Conservation (phyloP, 2,888 invertebrate species). For the Dolichopus griseipennis region DNA sequence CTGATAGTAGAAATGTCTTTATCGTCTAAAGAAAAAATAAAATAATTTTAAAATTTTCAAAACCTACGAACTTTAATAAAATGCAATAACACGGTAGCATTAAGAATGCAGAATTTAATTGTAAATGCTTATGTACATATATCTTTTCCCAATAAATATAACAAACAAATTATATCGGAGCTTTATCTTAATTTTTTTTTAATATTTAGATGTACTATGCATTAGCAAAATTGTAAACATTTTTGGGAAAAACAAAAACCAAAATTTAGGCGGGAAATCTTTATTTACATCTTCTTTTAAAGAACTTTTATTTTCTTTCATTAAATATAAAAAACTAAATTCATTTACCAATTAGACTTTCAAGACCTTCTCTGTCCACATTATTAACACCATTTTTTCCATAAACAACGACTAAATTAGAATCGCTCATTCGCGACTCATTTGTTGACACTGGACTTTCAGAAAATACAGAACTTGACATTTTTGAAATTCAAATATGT, state of each 20-base stretch:
- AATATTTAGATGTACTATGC: no score
- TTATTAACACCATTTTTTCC: slow-evolving; percentile 80
- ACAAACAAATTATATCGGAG: not conserved
- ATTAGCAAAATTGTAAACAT: no score
- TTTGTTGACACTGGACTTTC: slow-evolving; percentile 29
- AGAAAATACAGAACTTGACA: slow-evolving; percentile 41
- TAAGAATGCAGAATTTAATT: no score
- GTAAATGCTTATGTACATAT: no score
- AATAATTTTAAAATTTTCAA: not conserved
- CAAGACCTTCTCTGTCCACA: slow-evolving; percentile 70
- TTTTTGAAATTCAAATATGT: slow-evolving; percentile 20
- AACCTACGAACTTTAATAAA: no score
- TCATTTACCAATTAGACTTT: slow-evolving; percentile 66
- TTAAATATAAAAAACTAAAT: not conserved
- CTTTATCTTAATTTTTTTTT: no score
- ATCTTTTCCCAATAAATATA: no score
- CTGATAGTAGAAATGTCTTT: slow-evolving; percentile 54
- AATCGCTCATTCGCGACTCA: slow-evolving; percentile 26
- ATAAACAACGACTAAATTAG: slow-evolving; percentile 65
- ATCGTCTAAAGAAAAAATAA: slow-evolving; percentile 31
- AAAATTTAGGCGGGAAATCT: no score
- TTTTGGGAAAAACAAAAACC: no score
- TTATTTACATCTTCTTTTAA: no score
- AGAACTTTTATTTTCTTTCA: not conserved
- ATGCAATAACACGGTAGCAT: no score